phyloP scores from a whole-genome alignment of 2,113 vertebrate species.

The Speoplatyrhinus poulsoni region DNA sequence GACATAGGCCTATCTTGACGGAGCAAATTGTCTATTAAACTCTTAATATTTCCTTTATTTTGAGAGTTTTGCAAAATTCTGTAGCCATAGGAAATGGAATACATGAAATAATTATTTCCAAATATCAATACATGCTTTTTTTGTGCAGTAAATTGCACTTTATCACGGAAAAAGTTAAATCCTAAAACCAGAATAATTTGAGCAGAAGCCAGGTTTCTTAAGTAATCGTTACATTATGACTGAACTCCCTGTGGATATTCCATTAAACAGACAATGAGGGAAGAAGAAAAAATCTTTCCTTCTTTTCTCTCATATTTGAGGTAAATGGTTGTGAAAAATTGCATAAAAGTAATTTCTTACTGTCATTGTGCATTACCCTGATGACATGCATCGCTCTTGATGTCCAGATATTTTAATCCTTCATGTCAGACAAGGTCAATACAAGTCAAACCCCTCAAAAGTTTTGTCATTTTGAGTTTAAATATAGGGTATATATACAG shows the following conservation, averaged over 20 bases:
- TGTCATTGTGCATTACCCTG: too few species aligned
- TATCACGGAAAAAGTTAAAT: neutral
- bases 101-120: neutral
- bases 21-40: neutral
- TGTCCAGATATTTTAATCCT: too few species aligned
- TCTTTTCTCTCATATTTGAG: neutral
- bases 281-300: neutral
- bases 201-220: slow-evolving; percentile 7
- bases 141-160: neutral
- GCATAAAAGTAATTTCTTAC: too few species aligned
- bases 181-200: slow-evolving; percentile 1
- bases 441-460: too few species aligned
- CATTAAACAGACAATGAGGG: slow-evolving; percentile 26
- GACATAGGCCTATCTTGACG: neutral
- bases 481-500: too few species aligned
- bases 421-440: too few species aligned
- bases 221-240: slow-evolving; percentile 25
- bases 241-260: slow-evolving; percentile 17
- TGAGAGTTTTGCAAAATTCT: neutral
- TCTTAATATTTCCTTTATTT: neutral
- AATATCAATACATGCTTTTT: neutral
- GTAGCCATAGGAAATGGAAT: neutral
- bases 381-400: too few species aligned
- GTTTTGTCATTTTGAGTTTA: too few species aligned
- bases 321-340: slow-evolving; percentile 2